Base-by-base conservation (phyloP, 2,888 invertebrate genomes). In the Eristalinus sepulchralis region DNA sequence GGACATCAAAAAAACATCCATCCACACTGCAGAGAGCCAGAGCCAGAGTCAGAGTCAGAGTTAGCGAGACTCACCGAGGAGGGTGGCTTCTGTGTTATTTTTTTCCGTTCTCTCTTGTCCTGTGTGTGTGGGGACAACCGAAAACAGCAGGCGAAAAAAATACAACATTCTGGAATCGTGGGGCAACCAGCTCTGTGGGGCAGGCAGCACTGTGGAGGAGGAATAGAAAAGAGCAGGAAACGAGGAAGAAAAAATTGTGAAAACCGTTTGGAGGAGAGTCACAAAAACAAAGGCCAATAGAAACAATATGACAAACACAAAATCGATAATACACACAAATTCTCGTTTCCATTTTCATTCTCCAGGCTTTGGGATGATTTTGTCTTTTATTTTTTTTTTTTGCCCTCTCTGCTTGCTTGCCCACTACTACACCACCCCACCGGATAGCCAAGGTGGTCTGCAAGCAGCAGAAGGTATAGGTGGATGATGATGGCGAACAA, bases 281-380 rank as follows among this genome's bases (percentile, higher is more conserved):
- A 83, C 86, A 83, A 78, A 78, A 86, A 86, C 83, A 86, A 86
- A 86, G 78, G 73, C 86, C 86, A 83, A 83, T 83, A 86, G 86
- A 83, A 86, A 86, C 78, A 86, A 86, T 78, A 86, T 83, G 86
- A 83, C 86, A 86, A 86, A 86, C 86, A 86, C 83, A 86, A 86
- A 86, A 86, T 86, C 86, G 83, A 86, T 86, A 86, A 86, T 86
- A 86, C 83, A 86, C 83, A 86, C 82, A 86, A 86, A 82, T 86
- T 68, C 62, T 86, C 83, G 78, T 82, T 76, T 76, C 76, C 76
- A 82, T 82, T 82, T 82, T 82, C 68, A 59, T 86, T 86, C 78
- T 78, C 59, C 47, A 67, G 81, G 57, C 24, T 47, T 17, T 47
- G 47, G 47, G 47, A n/a, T 47, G 57, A 22, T 57, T 57, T 57